phyloP scores from a whole-genome alignment of 2,113 vertebrate species.

The Hystrix brachyura region DNA sequence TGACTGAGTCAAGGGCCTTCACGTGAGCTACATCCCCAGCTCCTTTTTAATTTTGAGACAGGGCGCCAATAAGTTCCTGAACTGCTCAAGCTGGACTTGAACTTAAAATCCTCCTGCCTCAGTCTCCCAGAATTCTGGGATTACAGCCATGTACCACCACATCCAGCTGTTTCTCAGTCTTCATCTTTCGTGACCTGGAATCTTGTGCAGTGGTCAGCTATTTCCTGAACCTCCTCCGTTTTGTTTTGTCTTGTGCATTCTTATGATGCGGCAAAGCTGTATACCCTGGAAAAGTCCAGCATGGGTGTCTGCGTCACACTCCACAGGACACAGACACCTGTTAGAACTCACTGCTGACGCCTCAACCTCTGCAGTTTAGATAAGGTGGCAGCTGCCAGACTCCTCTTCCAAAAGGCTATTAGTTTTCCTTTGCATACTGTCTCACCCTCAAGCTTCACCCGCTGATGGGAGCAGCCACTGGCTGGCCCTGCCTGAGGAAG shows the following conservation, averaged over 20 bases:
- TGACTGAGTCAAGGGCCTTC: neutral
- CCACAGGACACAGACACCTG: rapidly evolving
- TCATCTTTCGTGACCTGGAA: neutral
- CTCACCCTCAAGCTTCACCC: neutral
- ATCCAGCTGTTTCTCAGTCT: neutral
- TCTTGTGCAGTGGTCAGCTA: rapidly evolving
- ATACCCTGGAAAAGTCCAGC: neutral
- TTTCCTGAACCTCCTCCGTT: neutral
- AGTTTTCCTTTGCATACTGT: rapidly evolving
- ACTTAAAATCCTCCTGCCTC: neutral
- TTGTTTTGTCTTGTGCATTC: no score
- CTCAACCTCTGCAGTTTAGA: rapidly evolving
- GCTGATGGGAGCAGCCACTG: rapidly evolving
- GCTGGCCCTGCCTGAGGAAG: neutral
- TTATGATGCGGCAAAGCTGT: no score
- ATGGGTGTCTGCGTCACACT: rapidly evolving
- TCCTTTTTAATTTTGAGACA: neutral
- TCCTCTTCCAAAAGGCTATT: neutral
- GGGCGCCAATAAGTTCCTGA: neutral
- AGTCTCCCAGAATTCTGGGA: neutral
- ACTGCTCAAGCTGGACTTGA: neutral
- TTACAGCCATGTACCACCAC: neutral
- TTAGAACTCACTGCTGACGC: neutral
- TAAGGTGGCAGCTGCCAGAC: neutral
- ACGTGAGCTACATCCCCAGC: neutral